Percentiles rank a stretch among this genome's conserved stretches.
phyloP scores from a whole-genome alignment of 1,140 invertebrate species.

The Drosophila parabipectinata region DNA sequence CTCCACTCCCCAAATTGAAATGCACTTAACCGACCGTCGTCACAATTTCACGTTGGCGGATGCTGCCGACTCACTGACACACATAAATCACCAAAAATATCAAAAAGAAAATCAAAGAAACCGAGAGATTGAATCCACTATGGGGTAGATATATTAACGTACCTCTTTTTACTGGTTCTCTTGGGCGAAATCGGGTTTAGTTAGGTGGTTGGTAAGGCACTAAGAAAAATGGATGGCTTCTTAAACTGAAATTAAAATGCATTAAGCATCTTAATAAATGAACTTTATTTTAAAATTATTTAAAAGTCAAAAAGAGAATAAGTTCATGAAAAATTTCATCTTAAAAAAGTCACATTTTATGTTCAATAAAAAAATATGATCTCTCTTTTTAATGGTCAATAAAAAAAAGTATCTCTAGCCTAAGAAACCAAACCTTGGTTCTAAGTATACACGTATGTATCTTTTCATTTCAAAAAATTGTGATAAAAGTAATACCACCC shows the following conservation, averaged over 20 bases:
- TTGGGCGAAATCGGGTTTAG: slow-evolving; percentile 24
- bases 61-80: slow-evolving; percentile 46
- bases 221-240: neutral
- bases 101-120: neutral
- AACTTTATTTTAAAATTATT: too few relatives aligned
- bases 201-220: slow-evolving; percentile 14
- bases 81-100: slow-evolving; percentile 39
- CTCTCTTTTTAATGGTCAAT: too few relatives aligned
- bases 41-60: slow-evolving; percentile 25
- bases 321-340: too few relatives aligned
- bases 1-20: slow-evolving; percentile 56
- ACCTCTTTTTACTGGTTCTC: slow-evolving; percentile 19
- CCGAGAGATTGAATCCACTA: slow-evolving; percentile 9
- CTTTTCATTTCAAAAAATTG: neutral
- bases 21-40: slow-evolving; percentile 35
- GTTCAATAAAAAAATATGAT: too few relatives aligned
- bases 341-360: too few relatives aligned
- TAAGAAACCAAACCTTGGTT: too few relatives aligned
- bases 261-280: too few relatives aligned
- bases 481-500: neutral
- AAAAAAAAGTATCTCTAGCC: too few relatives aligned
- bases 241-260: too few relatives aligned
- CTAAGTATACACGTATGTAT: too few relatives aligned
- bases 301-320: too few relatives aligned
- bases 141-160: slow-evolving; percentile 1